Percentiles rank a stretch among this genome's conserved stretches.
Evolutionary conservation across 2,888 invertebrate species (phyloP).

Genomic region (Leptopilina syphax): DNA sequence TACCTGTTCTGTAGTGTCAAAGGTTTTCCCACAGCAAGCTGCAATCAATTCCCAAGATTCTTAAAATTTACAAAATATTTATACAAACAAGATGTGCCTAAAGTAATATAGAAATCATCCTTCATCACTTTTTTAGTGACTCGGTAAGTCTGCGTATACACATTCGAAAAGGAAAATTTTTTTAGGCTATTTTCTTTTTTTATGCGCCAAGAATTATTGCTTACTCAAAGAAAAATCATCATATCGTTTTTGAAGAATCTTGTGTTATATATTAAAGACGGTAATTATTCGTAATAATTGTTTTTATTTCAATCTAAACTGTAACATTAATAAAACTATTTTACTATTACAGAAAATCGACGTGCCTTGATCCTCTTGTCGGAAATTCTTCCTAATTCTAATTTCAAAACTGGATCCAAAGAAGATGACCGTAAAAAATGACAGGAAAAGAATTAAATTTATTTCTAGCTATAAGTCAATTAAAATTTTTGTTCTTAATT

Average conservation of each 20-base stretch:
- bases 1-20: no score
- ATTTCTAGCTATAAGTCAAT: neutral
- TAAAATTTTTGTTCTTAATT: neutral
- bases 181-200: neutral
- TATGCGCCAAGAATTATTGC: neutral
- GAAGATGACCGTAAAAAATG: no score
- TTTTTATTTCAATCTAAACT: neutral
- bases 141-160: no score
- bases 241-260: neutral
- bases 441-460: neutral
- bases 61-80: no score
- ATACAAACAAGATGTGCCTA: no score
- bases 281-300: neutral
- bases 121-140: no score
- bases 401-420: slow-evolving; percentile 5
- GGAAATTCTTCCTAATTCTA: slow-evolving; percentile 25
- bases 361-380: neutral
- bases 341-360: slow-evolving; percentile 4
- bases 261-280: neutral
- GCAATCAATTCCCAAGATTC: no score
- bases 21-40: no score
- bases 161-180: neutral
- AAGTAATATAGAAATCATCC: no score
- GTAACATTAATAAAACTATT: neutral
- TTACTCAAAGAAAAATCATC: neutral